Conservation (phyloP, 2,888 invertebrate species). For the Lasioglossum malachurum region DNA sequence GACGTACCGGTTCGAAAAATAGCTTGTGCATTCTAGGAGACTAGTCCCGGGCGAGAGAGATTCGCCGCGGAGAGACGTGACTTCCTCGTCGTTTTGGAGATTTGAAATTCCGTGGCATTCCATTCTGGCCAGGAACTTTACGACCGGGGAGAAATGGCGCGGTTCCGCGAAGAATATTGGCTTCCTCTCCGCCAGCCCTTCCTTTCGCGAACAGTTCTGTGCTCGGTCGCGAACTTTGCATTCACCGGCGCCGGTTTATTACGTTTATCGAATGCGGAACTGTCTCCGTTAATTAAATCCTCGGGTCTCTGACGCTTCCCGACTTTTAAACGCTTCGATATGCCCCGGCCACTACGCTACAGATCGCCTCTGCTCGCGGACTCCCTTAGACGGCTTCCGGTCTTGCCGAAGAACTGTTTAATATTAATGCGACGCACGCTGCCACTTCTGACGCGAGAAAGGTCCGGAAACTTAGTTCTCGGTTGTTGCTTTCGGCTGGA, state of each 20-base stretch:
- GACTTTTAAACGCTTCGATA: constrained; percentile 4
- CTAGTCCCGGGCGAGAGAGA: neutral
- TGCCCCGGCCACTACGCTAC: neutral
- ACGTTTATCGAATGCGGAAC: constrained; percentile 5
- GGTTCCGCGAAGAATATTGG: neutral
- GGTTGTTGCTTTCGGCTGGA: neutral
- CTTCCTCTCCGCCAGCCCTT: neutral
- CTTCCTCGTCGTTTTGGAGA: neutral
- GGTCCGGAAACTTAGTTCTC: neutral
- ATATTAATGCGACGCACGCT: constrained; percentile 5
- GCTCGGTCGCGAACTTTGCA: neutral
- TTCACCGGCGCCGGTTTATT: constrained; percentile 7
- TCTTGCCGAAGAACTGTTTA: neutral
- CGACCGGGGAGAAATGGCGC: neutral
- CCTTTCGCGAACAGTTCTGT: neutral
- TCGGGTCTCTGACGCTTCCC: neutral
- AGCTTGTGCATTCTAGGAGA: neutral
- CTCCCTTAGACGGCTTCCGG: neutral
- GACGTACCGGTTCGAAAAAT: neutral
- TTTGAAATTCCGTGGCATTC: neutral
- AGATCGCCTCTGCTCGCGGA: neutral
- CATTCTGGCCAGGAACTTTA: neutral
- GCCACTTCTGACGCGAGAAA: neutral
- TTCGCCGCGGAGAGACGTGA: neutral
- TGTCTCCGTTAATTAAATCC: constrained; percentile 18